Evolutionary conservation across 2,113 vertebrate species (phyloP).

Genomic region (Murina feae): DNA sequence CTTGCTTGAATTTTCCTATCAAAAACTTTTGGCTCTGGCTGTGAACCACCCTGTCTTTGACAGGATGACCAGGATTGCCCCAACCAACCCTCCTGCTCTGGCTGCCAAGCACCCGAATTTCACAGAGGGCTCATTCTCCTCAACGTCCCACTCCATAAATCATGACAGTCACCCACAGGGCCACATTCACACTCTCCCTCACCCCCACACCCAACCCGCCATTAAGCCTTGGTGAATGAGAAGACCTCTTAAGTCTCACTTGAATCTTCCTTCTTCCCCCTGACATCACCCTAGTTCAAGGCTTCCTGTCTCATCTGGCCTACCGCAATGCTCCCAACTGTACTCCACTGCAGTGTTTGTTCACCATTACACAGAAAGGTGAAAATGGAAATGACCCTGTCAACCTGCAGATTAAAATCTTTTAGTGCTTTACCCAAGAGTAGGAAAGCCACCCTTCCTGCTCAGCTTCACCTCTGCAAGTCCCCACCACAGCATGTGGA

Average conservation of each 20-base stretch:
- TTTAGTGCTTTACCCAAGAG: not conserved
- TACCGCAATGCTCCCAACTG: not conserved
- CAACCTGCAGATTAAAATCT: not conserved
- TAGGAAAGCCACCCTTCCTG: not conserved
- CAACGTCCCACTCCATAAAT: not conserved
- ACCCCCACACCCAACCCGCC: not conserved
- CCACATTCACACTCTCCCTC: not conserved
- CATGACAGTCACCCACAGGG: not conserved
- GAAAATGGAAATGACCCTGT: not conserved
- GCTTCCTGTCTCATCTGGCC: not conserved
- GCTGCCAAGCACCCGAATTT: not conserved
- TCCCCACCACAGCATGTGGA: no score
- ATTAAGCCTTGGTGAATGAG: not conserved
- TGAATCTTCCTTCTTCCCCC: not conserved
- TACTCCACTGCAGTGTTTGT: not conserved
- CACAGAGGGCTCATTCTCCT: not conserved
- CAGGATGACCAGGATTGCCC: not conserved
- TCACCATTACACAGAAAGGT: not conserved
- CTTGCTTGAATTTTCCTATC: not conserved
- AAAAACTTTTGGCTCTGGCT: not conserved
- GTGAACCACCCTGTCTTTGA: not conserved
- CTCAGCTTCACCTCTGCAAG: not conserved
- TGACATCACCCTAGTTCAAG: not conserved
- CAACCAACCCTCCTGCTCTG: not conserved
- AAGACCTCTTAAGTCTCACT: not conserved